phyloP scores from a whole-genome alignment of 1,140 invertebrate species.

The Batillaria attramentaria region DNA sequence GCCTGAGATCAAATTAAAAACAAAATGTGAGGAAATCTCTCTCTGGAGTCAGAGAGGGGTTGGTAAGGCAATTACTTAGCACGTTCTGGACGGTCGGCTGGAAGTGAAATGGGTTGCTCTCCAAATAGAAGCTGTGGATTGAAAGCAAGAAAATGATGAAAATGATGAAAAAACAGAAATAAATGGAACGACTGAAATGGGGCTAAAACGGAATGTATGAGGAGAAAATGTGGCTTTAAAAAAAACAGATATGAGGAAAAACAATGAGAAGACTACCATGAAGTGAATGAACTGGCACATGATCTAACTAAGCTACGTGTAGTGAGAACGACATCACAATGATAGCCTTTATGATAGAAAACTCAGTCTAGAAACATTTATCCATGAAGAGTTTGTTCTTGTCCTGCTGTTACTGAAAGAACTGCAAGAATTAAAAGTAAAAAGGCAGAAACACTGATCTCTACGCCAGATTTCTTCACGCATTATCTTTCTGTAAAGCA shows the following conservation, averaged over 20 bases:
- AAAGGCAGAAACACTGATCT: too few species aligned
- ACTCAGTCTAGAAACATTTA: too few species aligned
- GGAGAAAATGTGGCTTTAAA: neutral
- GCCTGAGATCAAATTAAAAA: neutral
- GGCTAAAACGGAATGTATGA: too few species aligned
- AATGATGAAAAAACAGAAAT: neutral
- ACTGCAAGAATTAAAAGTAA: too few species aligned
- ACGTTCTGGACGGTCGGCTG: constrained; percentile 10
- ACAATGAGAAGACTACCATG: neutral
- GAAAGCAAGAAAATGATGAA: constrained; percentile 30
- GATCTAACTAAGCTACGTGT: too few species aligned
- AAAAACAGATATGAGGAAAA: neutral
- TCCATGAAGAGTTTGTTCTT: too few species aligned
- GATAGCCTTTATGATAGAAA: too few species aligned
- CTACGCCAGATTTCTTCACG: too few species aligned
- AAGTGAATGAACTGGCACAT: neutral
- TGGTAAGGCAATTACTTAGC: constrained; percentile 25
- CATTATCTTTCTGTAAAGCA: too few species aligned
- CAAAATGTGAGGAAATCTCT: neutral
- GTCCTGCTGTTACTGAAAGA: too few species aligned
- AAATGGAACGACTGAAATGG: too few species aligned
- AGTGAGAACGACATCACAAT: too few species aligned
- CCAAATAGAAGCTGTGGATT: constrained; percentile 41
- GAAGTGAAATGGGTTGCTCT: constrained; percentile 21
- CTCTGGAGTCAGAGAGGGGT: neutral